Evolutionary conservation across 37 sponge, comb jelly and placozoan genomes (phyloP).

Genomic region (Aplysina aerophoba): DNA sequence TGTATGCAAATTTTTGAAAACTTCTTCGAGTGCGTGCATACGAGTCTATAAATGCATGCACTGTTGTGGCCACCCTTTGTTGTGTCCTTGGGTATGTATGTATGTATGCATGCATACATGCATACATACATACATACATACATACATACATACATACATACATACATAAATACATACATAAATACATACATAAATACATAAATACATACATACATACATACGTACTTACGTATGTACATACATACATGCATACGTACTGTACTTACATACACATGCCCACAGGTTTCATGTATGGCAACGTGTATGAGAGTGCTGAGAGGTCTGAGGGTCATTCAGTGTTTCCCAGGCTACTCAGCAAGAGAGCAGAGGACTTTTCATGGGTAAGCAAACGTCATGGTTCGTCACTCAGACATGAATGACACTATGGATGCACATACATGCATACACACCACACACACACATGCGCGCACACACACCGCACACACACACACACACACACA

Average conservation of each 20-base stretch:
- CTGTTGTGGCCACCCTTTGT: no score
- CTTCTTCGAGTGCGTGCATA: no score
- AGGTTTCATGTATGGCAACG: conserved; percentile 98
- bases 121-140: not conserved
- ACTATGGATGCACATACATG: no score
- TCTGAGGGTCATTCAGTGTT: conserved; percentile 88
- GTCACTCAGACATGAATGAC: no score
- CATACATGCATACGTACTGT: not conserved
- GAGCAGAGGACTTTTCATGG: conserved; percentile 93
- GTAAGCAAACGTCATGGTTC: conserved; percentile 44
- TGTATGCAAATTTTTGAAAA: no score
- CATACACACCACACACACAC: no score
- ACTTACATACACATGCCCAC: conserved; percentile 8
- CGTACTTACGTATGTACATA: not conserved
- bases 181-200: not conserved
- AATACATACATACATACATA: no score
- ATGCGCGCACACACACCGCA: no score
- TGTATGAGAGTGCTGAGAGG: conserved; percentile 88
- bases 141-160: conserved; percentile 12
- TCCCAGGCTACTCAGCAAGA: conserved; percentile 85
- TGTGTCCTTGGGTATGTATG: no score
- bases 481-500: no score
- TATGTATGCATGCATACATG: not conserved
- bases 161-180: not conserved
- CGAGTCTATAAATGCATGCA: no score